Evolutionary conservation across 1,140 invertebrate species (phyloP), one percentile per base, ranked within the genome.

Genomic region (Bathynomus jamesi): DNA sequence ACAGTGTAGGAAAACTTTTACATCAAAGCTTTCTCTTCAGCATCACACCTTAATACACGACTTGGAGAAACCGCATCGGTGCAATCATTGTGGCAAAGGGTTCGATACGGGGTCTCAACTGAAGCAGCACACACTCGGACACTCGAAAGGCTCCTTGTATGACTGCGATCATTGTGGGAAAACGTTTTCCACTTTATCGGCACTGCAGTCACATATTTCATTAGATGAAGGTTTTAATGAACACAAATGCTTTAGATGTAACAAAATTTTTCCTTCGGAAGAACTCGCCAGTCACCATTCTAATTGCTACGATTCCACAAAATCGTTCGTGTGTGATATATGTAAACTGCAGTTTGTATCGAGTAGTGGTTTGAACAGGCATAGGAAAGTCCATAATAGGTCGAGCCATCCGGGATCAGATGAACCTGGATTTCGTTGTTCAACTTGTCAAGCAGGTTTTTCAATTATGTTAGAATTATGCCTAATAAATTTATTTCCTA

Each of bases 181-280:
- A 27, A 62, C 71, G 8, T 75, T 78, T 67, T 25, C 65, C 4
- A 69, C 73, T 28, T 65, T 65, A 7, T 73, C 76, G 5, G 64
- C 67, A 10, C 73, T 78, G 4, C 21, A 66, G 24, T 70, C 70
- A 28, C 76, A 78, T 66, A 27, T 80, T 79, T 71, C 96, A 72
- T 98, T 96, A 13, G 97, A 99, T 80, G 95, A 94, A 3, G 96
- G 96, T 0, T 96, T 99, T 80, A 83, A 96, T 46, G 97, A 97
- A 0, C 99, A 98, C 85, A 94, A 95, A 80, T 99, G 97, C 80
- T 91, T 92, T 78, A 90, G 95, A 2, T 99, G 96, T 83, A 73
- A 67, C 3, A 81, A 79, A 67, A 75, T 67, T 29, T 82, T 81
- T 73, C 72, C 78, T 2, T 76, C 79, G 27, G 78, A 79, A 31